A percentile compares a stretch with the other conserved stretches of the same genome.
Conservation (phyloP, 2,113 vertebrate genomes). For the Hypanus sabinus region DNA sequence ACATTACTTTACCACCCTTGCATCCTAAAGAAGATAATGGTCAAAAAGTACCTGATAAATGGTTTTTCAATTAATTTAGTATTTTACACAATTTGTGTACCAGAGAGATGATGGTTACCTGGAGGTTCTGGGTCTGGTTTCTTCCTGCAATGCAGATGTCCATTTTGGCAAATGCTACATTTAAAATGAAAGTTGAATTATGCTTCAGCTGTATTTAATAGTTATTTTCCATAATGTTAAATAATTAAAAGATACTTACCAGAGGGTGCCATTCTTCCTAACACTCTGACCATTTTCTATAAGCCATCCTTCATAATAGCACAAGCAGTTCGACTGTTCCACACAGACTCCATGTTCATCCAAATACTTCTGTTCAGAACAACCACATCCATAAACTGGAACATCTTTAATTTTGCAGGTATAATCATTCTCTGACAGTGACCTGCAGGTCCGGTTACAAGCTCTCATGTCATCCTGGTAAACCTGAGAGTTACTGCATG, state of each 20-base stretch:
- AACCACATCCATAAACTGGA: slow-evolving; percentile 27
- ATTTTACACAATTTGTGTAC: background rate
- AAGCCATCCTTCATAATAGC: background rate
- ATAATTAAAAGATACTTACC: slow-evolving; percentile 3
- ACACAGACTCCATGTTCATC: slow-evolving; percentile 18
- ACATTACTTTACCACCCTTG: slow-evolving; percentile 34
- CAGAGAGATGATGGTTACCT: background rate
- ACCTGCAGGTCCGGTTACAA: slow-evolving; percentile 11
- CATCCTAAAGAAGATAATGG: slow-evolving; percentile 37
- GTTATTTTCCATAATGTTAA: background rate
- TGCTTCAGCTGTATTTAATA: background rate
- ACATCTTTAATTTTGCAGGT: slow-evolving; percentile 3
- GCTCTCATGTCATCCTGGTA: slow-evolving; percentile 25
- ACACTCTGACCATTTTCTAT: slow-evolving; percentile 7
- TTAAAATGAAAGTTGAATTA: background rate
- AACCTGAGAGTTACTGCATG: background rate
- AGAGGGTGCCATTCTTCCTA: background rate
- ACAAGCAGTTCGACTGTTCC: background rate
- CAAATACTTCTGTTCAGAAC: slow-evolving; percentile 5
- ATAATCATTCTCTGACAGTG: slow-evolving; percentile 26
- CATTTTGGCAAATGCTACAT: background rate
- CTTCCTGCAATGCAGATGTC: background rate
- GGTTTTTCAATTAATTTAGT: background rate
- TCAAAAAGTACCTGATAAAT: background rate
- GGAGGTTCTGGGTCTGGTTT: background rate